Evolutionary conservation across 2,797 vertebrate genomes (phyloP), one percentile per base, ranked within the genome.

Genomic region (Myotis vivesi): DNA sequence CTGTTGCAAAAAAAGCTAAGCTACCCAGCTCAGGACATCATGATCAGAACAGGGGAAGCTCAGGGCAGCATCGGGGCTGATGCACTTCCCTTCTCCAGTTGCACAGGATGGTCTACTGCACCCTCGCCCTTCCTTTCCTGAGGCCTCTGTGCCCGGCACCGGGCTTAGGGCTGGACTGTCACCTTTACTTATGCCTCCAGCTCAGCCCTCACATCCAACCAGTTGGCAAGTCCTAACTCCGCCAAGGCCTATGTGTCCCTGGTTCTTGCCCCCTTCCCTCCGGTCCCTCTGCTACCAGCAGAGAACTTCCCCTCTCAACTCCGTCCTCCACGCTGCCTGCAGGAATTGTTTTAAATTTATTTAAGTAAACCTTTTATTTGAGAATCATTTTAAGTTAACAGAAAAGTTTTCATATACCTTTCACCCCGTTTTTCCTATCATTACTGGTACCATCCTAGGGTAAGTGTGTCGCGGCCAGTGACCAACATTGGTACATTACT

Each of bases 31-130:
- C 57, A 53, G 6, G 0, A 9, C 41, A 0, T 46, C 4, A 10
- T 0, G 33, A 76, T 10, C 9, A 22, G 46, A 46, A 25, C 19
- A 2, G 0, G 4, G 2, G 6, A 11, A 0, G 7, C 17, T 15
- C 22, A 36, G 59, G n/a, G 33, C 16, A 8, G 25, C 7, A 0
- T 2, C 1, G 13, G 51, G 3, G 0, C 16, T 22, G 13, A 4
- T 25, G 59, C 3, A 0, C 33, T 9, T 7, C 49, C 5, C 1
- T 1, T 7, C 33, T 64, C 16, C 33, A 19, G 17, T 0, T 46
- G 55, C 33, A 57, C 6, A 33, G 36, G 19, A 0, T 8, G 46
- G 51, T 64, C 22, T 5, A 4, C 4, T 2, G 22, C 62, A 73
- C 57, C 38, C 69, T 53, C 49, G 10, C 28, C 57, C 30, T 15